A percentile compares a stretch with the other conserved stretches of the same genome.
Conservation (phyloP, 2,113 vertebrate species). For the Ranitomeya variabilis region DNA sequence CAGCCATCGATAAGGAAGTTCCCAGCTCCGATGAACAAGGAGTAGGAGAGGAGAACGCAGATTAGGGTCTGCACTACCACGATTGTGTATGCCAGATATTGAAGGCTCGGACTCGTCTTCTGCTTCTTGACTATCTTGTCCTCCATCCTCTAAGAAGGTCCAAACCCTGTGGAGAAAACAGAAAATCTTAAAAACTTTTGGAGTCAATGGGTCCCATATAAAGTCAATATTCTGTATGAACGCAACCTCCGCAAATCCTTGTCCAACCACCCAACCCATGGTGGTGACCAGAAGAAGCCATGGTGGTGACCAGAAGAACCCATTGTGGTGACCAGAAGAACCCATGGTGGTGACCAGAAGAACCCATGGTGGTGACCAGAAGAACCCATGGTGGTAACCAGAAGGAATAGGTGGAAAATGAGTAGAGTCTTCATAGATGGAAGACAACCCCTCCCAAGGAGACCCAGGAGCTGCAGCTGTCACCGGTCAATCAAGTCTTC, state of each 20-base stretch:
- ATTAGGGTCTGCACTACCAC: not conserved
- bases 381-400: too few relatives aligned
- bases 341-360: too few relatives aligned
- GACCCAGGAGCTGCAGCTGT: too few relatives aligned
- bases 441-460: too few relatives aligned
- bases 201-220: not conserved
- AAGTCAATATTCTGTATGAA: not conserved
- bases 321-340: too few relatives aligned
- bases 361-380: too few relatives aligned
- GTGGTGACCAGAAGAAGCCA: too few relatives aligned
- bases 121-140: not conserved
- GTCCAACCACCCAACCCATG: not conserved
- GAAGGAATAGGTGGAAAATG: too few relatives aligned
- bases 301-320: too few relatives aligned
- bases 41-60: constrained; percentile 3
- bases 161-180: not conserved
- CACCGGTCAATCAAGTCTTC: too few relatives aligned
- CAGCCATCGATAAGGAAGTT: constrained; percentile 17
- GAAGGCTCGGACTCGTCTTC: not conserved
- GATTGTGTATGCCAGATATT: not conserved
- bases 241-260: too few relatives aligned
- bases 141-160: not conserved
- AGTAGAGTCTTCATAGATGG: too few relatives aligned
- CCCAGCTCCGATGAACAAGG: constrained; percentile 8
- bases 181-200: not conserved